These are phyloP conservation scores for Tetramorium simillimum DNA, from an alignment of 1,140 invertebrate species.

Conservation along the genomic window DNA sequence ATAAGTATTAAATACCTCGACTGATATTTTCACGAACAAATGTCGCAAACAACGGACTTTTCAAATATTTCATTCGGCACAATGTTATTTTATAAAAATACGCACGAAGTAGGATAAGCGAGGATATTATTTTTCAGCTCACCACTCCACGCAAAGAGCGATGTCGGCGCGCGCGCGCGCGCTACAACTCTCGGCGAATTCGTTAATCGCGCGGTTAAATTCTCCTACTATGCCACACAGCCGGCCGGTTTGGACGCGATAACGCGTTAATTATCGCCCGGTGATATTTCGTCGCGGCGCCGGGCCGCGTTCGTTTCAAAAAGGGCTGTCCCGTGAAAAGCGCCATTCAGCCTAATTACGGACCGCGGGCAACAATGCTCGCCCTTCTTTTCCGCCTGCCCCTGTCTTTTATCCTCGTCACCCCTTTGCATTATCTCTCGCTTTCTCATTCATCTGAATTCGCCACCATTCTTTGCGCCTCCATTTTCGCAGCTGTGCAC, in stretches of 20 bases:
- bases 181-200: constrained; percentile 59
- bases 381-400: constrained; percentile 58
- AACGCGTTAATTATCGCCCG: constrained; percentile 74
- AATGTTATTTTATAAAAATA: constrained; percentile 35
- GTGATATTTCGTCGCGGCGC: constrained; percentile 70
- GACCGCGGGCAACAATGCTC: constrained; percentile 64
- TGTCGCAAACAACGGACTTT: constrained; percentile 4
- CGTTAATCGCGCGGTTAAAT: constrained; percentile 74
- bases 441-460: constrained; percentile 13
- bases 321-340: constrained; percentile 70
- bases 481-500: constrained; percentile 10
- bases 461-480: constrained; percentile 18
- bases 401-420: neutral
- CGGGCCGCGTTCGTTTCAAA: constrained; percentile 67
- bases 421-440: constrained; percentile 20
- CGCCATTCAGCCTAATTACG: constrained; percentile 74
- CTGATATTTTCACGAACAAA: constrained; percentile 10
- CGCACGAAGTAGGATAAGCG: neutral
- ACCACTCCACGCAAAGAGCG: constrained; percentile 1
- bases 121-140: constrained; percentile 48
- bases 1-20: neutral
- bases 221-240: constrained; percentile 43
- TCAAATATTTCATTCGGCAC: constrained; percentile 17
- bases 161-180: constrained; percentile 17
- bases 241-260: constrained; percentile 71